Percentiles rank a stretch among this genome's conserved stretches.
Evolutionary conservation across 2,888 invertebrate genomes (phyloP).

Genomic region (Papilio elwesi): DNA sequence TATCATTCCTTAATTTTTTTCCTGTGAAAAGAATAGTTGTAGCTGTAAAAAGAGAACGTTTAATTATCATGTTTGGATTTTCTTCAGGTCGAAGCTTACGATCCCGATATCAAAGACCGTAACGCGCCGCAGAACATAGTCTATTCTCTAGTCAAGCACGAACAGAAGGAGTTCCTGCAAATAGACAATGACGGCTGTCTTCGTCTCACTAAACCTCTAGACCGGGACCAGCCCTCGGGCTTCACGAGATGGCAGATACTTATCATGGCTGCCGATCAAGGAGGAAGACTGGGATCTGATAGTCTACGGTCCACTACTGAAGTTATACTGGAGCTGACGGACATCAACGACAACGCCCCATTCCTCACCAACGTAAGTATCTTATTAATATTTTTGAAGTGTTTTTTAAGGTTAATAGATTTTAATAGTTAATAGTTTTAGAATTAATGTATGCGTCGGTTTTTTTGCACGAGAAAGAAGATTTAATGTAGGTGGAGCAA

Average conservation of each 20-base stretch:
- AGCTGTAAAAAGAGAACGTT: too few species aligned
- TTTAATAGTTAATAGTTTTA: too few species aligned
- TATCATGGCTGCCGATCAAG: conserved; percentile 90
- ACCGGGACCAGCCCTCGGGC: conserved; percentile 95
- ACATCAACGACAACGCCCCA: conserved; percentile 98
- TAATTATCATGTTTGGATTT: background rate
- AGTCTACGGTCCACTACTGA: conserved; percentile 86
- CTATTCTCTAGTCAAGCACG: conserved; percentile 89
- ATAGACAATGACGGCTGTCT: conserved; percentile 92
- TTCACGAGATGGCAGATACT: conserved; percentile 90
- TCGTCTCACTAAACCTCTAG: conserved; percentile 89
- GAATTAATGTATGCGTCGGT: too few species aligned
- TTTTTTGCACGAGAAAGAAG: too few species aligned
- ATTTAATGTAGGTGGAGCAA: too few species aligned
- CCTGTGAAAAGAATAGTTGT: too few species aligned
- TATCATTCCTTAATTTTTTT: too few species aligned
- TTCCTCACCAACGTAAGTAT: conserved; percentile 89
- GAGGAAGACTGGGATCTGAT: conserved; percentile 83
- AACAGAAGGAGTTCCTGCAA: conserved; percentile 87
- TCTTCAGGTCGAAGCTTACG: conserved; percentile 88
- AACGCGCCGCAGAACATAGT: conserved; percentile 90
- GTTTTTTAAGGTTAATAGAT: too few species aligned
- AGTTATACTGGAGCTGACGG: conserved; percentile 88
- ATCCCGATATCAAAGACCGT: conserved; percentile 92
- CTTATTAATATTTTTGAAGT: conserved; percentile 20